phyloP scores from a whole-genome alignment of 1,140 invertebrate species.

The Drepana arcuata region DNA sequence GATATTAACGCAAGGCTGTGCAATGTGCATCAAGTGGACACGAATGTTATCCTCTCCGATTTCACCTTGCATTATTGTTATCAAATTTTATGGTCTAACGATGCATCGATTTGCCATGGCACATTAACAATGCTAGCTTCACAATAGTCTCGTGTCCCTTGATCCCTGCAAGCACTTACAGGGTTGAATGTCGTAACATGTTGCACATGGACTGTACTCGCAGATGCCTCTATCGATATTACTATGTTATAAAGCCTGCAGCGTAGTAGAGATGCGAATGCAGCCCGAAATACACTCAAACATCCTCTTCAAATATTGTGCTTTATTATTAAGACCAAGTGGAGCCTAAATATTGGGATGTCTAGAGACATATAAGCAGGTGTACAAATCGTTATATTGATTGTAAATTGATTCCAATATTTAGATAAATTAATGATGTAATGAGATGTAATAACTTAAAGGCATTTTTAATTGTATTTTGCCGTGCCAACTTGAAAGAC shows the following conservation, averaged over 20 bases:
- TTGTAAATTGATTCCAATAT: conserved; percentile 65
- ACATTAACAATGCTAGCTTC: conserved; percentile 47
- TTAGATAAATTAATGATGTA: conserved; percentile 49
- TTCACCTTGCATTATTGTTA: conserved; percentile 19
- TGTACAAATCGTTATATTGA: conserved; percentile 65
- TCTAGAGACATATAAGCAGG: conserved; percentile 50
- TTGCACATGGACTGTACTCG: conserved; percentile 40
- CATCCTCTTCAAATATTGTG: conserved; percentile 30
- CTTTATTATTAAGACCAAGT: conserved; percentile 41
- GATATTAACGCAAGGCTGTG: conserved; percentile 38
- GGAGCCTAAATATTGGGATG: conserved; percentile 55
- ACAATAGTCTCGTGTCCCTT: conserved; percentile 61
- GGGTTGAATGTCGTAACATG: conserved; percentile 51
- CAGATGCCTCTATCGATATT: conserved; percentile 15
- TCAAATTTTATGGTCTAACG: conserved; percentile 31
- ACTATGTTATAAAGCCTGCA: conserved; percentile 15
- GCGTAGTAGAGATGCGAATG: conserved; percentile 20
- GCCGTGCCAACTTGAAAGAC: conserved; percentile 66
- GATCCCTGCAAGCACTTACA: conserved; percentile 57
- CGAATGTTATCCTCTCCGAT: conserved; percentile 41
- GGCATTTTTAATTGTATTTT: conserved; percentile 64
- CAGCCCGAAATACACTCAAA: conserved; percentile 23
- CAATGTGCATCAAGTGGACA: conserved; percentile 62
- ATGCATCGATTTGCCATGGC: conserved; percentile 33
- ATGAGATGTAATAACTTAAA: conserved; percentile 35